phyloP scores from a whole-genome alignment of 1,140 invertebrate genomes.

The Drosophila ohnishii region DNA sequence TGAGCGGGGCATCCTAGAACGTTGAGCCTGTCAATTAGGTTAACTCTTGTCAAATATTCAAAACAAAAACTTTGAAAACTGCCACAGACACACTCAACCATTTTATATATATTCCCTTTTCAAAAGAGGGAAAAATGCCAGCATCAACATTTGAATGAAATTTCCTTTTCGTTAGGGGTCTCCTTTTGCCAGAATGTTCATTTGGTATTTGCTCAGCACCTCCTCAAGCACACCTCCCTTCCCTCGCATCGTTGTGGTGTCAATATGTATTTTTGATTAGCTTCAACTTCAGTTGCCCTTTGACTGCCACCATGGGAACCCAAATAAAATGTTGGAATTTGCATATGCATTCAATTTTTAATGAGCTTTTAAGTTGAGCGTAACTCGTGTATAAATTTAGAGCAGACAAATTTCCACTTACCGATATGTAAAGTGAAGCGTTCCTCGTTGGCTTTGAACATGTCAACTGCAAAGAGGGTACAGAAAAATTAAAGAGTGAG shows the following conservation, averaged over 20 bases:
- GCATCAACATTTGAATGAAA: conserved; percentile 23
- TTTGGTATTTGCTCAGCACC: conserved; percentile 9
- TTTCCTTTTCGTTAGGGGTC: conserved; percentile 4
- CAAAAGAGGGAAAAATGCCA: neutral
- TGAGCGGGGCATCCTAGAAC: conserved; percentile 3
- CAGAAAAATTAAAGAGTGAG: neutral
- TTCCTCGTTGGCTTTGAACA: conserved; percentile 50
- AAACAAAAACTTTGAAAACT: conserved; percentile 37
- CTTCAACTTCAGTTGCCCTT: conserved; percentile 39
- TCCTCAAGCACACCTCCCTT: neutral
- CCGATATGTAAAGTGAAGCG: conserved; percentile 53
- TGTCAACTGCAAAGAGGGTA: conserved; percentile 61
- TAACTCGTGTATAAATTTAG: conserved; percentile 5
- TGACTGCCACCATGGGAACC: conserved; percentile 24
- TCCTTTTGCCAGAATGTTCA: neutral
- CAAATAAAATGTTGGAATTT: conserved; percentile 33
- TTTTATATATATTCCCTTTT: conserved; percentile 16
- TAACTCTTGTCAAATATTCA: conserved; percentile 58
- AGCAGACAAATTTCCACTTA: conserved; percentile 52
- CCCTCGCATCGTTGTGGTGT: conserved; percentile 11
- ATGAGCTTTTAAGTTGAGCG: conserved; percentile 45
- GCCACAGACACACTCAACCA: neutral
- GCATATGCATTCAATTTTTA: conserved; percentile 54
- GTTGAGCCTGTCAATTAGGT: conserved; percentile 60
- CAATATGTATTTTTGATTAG: conserved; percentile 78